Base-by-base conservation (phyloP, 2,888 invertebrate species). In the Xanthorhoe designata region DNA sequence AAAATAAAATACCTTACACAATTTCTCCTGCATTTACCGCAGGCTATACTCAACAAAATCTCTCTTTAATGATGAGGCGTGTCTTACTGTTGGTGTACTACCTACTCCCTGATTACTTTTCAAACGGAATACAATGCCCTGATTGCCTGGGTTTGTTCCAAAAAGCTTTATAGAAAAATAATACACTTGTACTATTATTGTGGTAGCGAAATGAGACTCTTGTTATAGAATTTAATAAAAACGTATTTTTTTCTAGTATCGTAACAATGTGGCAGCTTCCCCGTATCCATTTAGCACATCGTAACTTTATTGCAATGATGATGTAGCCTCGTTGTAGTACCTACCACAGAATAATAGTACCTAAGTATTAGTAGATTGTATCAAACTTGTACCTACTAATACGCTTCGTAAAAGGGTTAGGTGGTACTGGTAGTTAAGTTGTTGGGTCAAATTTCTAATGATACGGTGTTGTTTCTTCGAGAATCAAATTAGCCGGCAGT, bases 401-500 rank as follows among this genome's bases (percentile, higher is more conserved):
- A 32, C 6, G 32, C 32, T 32, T 32, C 32, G 32, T 32, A 6
- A 7, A 32, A 32, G 32, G 6, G 32, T 32, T 32, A 6, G 32
- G 4, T 24, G 24, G 24, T 24, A 24, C 6, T 32, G 38, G 13
- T 13, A n/a, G n/a, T n/a, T n/a, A 2, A 13, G 38, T 42, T 13
- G 38, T 13, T 13, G 10, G 38, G 13, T 13, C 38, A 38, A 38
- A 9, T 13, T 42, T 13, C 13, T 13, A 3, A 42, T 13, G 38
- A 15, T 15, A 4, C 45, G 45, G 6, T 15, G 15, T 17, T 8
- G 47, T 17, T 24, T 51, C n/a, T 29, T 10, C 24, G 47, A 54
- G 52, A 55, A n/a, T 13, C 45, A 19, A 49, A 58, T 62, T 47
- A 59, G 19, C 9, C 38, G 57, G 58, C 53, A 61, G 49, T 59